Base-by-base conservation (phyloP, 2,888 invertebrate species). In the Eristalinus sepulchralis region DNA sequence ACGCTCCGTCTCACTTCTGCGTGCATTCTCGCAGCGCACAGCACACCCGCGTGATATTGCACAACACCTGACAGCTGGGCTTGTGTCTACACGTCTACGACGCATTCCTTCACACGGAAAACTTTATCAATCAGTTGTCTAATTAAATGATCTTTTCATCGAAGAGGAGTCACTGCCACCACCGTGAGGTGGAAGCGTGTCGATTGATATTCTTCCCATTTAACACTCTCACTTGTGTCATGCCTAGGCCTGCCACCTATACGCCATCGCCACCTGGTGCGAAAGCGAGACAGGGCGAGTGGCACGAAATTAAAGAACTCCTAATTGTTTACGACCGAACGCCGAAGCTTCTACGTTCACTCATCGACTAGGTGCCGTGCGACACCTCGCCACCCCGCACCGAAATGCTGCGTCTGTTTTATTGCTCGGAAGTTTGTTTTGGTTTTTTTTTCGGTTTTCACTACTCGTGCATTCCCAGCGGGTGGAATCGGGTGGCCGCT, bases 71-170 rank as follows among this genome's bases (percentile, higher is more conserved):
- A 60, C 59, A 60, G 22, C 59, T 60, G 27, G 59, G 59, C 59
- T 60, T 60, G 59, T 60, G 31, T 27, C 11, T 27, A 31, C 22
- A 20, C 6, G 13, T 77, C 13, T 11, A 60, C 8, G 13, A 1
- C 24, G n/a, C 57, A 67, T 72, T 60, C 72, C 27, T 67, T 13
- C 9, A 8, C 34, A 31, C 17, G 60, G 36, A 53, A n/a, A 67
- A 27, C 36, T 80, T 53, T 53, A 79, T 80, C 79, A 80, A 60
- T 80, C 79, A 72, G 13, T 39, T 71, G 57, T 71, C 70, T 39
- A 20, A 57, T 57, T 63, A 63, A 63, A 33, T n/a, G 78, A 78
- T 70, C 68, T 63, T 68, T 68, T 64, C 70, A 31, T 39, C 22
- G 39, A n/a, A 47, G 39, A 47, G 17, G 17, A 47, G 39, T 39